Percentiles rank a stretch among this genome's conserved stretches.
These are phyloP conservation scores for Microtus ochrogaster DNA, from an alignment of 2,113 vertebrate genomes.

Conservation along the genomic window DNA sequence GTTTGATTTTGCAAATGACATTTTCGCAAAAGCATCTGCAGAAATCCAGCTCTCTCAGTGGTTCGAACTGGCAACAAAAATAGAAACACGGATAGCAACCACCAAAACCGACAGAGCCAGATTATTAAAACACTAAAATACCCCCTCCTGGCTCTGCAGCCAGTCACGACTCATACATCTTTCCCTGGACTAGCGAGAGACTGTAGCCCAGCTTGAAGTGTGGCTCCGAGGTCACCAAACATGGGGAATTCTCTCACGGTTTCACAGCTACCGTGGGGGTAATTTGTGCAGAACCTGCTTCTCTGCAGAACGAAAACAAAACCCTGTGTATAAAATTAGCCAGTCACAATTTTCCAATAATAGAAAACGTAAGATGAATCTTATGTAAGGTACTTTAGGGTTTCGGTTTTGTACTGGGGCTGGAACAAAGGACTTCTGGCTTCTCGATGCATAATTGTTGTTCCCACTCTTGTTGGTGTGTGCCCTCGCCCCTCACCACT, in stretches of 20 bases:
- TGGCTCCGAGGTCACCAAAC: slow-evolving; percentile 68
- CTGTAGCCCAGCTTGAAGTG: slow-evolving; percentile 56
- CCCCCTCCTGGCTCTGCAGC: slow-evolving; percentile 50
- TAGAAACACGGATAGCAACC: slow-evolving; percentile 61
- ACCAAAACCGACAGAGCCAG: slow-evolving; percentile 69
- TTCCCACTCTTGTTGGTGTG: background rate
- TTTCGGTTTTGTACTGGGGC: background rate
- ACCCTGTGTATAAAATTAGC: slow-evolving; percentile 66
- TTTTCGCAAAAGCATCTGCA: slow-evolving; percentile 58
- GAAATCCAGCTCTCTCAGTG: slow-evolving; percentile 35
- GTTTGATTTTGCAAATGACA: slow-evolving; percentile 70
- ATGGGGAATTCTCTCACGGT: slow-evolving; percentile 68
- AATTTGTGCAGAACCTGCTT: slow-evolving; percentile 38
- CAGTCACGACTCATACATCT: slow-evolving; percentile 55
- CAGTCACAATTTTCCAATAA: slow-evolving; percentile 61
- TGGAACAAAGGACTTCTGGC: slow-evolving; percentile 5
- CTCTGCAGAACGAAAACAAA: background rate
- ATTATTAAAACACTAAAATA: slow-evolving; percentile 79
- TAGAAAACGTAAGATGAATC: slow-evolving; percentile 57
- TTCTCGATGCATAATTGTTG: slow-evolving; percentile 19
- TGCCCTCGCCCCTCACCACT: background rate
- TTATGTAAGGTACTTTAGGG: background rate
- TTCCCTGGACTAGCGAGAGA: slow-evolving; percentile 68
- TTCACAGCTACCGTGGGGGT: slow-evolving; percentile 44
- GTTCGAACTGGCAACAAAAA: slow-evolving; percentile 70